Percentiles rank a stretch among this genome's conserved stretches.
Conservation (phyloP, 1,140 invertebrate species). For the Hylaeus anthracinus region DNA sequence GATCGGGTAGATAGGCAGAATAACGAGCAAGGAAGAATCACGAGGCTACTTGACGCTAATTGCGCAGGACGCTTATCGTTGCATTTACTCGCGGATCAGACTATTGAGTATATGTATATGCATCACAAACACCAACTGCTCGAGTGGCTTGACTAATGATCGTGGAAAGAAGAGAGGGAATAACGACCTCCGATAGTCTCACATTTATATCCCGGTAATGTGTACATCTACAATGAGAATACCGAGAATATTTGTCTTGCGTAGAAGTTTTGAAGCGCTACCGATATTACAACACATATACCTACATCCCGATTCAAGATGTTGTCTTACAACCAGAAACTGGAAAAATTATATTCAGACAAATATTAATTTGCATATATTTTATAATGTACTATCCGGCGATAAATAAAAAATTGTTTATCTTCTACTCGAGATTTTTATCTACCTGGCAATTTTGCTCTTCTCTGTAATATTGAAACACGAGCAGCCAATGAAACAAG, state of each 20-base stretch:
- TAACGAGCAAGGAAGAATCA: conserved; percentile 54
- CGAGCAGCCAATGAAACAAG: too few relatives aligned
- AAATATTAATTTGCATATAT: not conserved
- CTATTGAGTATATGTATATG: conserved; percentile 29
- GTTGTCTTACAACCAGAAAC: too few relatives aligned
- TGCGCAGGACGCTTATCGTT: conserved; percentile 55
- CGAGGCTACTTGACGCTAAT: conserved; percentile 61
- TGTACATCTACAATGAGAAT: not conserved
- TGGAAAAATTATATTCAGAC: too few relatives aligned
- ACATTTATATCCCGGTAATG: conserved; percentile 19
- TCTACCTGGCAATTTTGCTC: too few relatives aligned
- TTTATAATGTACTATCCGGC: too few relatives aligned
- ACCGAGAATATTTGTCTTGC: not conserved
- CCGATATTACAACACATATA: too few relatives aligned
- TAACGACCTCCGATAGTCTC: conserved; percentile 24
- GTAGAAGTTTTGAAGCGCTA: not conserved
- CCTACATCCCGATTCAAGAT: not conserved
- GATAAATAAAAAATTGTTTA: too few relatives aligned
- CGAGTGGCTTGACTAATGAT: conserved; percentile 40
- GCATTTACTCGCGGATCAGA: conserved; percentile 35
- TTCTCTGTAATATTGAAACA: too few relatives aligned
- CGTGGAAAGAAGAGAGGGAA: conserved; percentile 28
- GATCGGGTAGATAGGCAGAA: conserved; percentile 45
- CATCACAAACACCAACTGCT: conserved; percentile 27
- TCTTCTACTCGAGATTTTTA: too few relatives aligned